Base-by-base conservation (phyloP, 2,113 vertebrate genomes). In the Vicugna pacos region DNA sequence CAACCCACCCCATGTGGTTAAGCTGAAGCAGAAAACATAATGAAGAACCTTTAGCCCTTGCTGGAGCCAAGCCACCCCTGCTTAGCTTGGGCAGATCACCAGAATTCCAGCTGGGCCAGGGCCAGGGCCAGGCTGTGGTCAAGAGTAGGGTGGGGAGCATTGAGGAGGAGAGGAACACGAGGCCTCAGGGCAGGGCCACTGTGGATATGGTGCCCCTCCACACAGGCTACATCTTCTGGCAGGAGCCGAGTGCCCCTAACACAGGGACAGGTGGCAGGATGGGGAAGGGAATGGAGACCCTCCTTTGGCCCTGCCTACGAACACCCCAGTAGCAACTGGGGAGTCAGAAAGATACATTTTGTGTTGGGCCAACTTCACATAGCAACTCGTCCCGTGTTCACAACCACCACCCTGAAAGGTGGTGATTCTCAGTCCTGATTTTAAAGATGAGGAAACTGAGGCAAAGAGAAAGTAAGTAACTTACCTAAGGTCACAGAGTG, bases 31-130 rank as follows among this genome's bases (percentile, higher is more conserved):
- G 67, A 52, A 94, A 93, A 91, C 54, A 84, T 76, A 96, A 89
- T 76, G 72, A 94, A 88, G 93, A 94, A 75, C 38, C 20, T 95
- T 95, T 89, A 86, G 89, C 72, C 38, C 69, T 91, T 82, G 58
- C 64, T 80, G 82, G 95, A 90, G 70, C n/a, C 52, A 48, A 92
- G 83, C 52, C 48, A 46, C 17, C n/a, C 30, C 4, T 52, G 60
- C 54, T 67, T 19, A 87, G 32, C 54, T 56, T 7, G 46, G 52
- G 87, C 13, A n/a, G 58, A 67, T 73, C 88, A 88, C 70, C 84
- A 95, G 76, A 48, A 82, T 24, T 64, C 35, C 85, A 82, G 50
- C 69, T 79, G 77, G 77, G 42, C 46, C 70, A 88, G 81, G 77
- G 42, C 46, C 70, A 88, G 81, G 35, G 64, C 60, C 20, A 54